Percentiles rank a stretch among this genome's conserved stretches.
phyloP scores from a whole-genome alignment of 2,888 invertebrate genomes.

The Mimachlamys varia region DNA sequence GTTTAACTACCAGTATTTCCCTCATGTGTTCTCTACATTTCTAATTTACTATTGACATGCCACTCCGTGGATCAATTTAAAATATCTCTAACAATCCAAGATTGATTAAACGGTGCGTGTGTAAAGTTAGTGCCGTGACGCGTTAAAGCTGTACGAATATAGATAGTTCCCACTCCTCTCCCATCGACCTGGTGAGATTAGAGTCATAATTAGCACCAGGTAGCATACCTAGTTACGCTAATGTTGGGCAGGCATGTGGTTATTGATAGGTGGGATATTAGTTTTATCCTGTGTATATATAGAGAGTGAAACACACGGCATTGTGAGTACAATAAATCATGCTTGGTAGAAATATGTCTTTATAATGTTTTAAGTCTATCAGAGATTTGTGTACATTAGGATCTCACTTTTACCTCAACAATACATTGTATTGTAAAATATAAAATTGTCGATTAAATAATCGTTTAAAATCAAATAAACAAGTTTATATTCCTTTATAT shows the following conservation, averaged over 20 bases:
- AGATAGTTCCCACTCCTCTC: background rate
- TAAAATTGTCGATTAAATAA: too few species aligned
- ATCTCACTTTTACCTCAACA: too few species aligned
- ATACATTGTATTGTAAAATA: too few species aligned
- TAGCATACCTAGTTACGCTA: background rate
- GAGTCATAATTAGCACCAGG: background rate
- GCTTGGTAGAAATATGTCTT: too few species aligned
- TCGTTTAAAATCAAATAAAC: too few species aligned
- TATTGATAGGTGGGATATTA: background rate
- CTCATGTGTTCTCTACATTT: background rate
- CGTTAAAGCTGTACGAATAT: background rate
- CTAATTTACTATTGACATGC: background rate
- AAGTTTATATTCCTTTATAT: too few species aligned
- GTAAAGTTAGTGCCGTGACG: background rate
- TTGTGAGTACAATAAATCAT: too few species aligned
- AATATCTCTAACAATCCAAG: background rate
- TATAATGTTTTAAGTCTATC: too few species aligned
- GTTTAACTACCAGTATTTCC: background rate
- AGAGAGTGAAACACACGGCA: too few species aligned
- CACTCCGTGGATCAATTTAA: background rate
- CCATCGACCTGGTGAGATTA: background rate
- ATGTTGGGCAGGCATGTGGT: background rate
- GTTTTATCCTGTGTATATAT: too few species aligned
- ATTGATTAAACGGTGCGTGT: background rate
- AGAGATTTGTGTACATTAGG: too few species aligned